Percentiles rank a stretch among this genome's conserved stretches.
These are phyloP conservation scores for Scyliorhinus canicula DNA, from an alignment of 2,797 vertebrate genomes.

Conservation along the genomic window DNA sequence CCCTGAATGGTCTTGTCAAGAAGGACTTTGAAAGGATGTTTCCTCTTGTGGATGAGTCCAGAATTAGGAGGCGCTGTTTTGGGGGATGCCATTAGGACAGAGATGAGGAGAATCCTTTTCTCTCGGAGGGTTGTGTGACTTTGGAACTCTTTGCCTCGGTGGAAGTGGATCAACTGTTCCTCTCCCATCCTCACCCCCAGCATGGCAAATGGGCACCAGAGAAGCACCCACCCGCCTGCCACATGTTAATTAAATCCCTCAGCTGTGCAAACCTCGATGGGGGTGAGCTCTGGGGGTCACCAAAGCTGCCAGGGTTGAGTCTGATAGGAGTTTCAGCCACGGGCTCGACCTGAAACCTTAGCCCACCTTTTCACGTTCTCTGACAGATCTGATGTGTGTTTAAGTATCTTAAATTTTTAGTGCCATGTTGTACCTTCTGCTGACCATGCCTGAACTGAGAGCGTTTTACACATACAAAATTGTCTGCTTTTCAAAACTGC, in stretches of 20 bases:
- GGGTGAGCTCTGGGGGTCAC: neutral
- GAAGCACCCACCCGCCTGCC: neutral
- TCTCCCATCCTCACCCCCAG: neutral
- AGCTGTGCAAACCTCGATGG: too few species aligned
- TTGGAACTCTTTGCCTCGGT: too few species aligned
- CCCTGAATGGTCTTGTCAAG: too few species aligned
- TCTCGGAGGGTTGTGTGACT: too few species aligned
- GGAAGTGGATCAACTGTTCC: neutral
- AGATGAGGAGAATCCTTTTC: too few species aligned
- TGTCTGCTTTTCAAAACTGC: neutral
- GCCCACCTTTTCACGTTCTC: neutral
- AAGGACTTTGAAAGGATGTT: too few species aligned
- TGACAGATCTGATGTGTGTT: neutral
- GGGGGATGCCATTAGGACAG: too few species aligned
- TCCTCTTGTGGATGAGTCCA: too few species aligned
- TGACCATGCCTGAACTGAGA: neutral
- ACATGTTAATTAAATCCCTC: neutral
- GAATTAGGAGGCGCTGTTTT: too few species aligned
- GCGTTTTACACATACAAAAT: neutral
- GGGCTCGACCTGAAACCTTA: neutral
- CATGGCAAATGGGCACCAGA: neutral
- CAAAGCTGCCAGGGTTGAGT: neutral
- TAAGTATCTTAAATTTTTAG: neutral
- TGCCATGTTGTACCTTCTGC: neutral
- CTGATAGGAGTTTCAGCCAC: neutral